Percentiles rank a stretch among this genome's conserved stretches.
phyloP scores from a whole-genome alignment of 2,797 vertebrate genomes.

The Danio tinwini region DNA sequence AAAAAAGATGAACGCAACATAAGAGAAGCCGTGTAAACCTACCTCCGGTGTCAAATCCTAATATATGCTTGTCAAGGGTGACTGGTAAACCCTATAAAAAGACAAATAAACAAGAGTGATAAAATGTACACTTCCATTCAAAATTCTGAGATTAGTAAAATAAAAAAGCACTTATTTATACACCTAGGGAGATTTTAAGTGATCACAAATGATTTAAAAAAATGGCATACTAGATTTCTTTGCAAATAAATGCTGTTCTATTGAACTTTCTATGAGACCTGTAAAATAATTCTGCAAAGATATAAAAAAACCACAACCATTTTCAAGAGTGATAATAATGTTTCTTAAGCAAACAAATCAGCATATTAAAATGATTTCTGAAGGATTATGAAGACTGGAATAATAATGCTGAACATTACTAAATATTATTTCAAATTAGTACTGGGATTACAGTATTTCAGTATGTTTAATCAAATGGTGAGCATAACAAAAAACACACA shows the following conservation, averaged over 20 bases:
- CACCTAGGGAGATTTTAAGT: background rate
- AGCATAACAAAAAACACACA: background rate
- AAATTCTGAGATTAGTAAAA: too few relatives aligned
- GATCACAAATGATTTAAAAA: background rate
- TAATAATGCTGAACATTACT: background rate
- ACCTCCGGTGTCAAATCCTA: conserved; percentile 99
- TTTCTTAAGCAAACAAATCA: background rate
- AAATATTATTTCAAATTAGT: too few relatives aligned
- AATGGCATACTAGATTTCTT: background rate
- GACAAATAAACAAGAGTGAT: background rate
- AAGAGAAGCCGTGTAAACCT: conserved; percentile 63
- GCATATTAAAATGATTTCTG: background rate
- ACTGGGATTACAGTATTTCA: too few relatives aligned
- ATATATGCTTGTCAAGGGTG: conserved; percentile 89
- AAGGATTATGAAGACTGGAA: background rate
- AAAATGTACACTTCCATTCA: background rate
- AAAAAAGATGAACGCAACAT: background rate
- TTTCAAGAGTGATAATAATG: background rate
- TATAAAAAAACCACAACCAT: background rate
- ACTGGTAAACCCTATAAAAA: conserved; percentile 89
- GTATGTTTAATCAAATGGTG: too few relatives aligned
- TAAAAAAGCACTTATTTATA: background rate
- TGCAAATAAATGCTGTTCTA: background rate
- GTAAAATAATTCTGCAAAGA: background rate
- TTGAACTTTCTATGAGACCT: background rate